A percentile compares a stretch with the other conserved stretches of the same genome.
These are phyloP conservation scores for Spermophilus dauricus DNA, from an alignment of 2,113 vertebrate genomes.

Conservation along the genomic window DNA sequence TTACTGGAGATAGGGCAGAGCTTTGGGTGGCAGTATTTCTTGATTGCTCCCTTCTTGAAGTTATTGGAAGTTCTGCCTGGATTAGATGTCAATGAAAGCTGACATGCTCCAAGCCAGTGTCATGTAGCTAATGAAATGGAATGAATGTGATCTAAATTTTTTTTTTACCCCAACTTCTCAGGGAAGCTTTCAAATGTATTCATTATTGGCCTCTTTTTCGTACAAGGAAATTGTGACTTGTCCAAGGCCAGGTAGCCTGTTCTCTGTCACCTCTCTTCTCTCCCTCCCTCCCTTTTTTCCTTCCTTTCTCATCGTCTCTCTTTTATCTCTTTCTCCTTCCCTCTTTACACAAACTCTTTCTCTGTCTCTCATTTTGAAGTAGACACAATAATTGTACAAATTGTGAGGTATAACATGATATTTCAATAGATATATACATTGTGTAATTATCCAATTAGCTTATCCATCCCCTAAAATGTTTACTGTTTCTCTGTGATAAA, in stretches of 20 bases:
- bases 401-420: neutral
- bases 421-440: neutral
- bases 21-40: neutral
- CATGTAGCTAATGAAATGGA: neutral
- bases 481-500: neutral
- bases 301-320: neutral
- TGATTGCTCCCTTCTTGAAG: neutral
- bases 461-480: neutral
- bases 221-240: neutral
- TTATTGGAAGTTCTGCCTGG: neutral
- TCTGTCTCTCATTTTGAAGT: neutral
- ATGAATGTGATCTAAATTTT: neutral
- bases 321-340: neutral
- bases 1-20: too few species aligned
- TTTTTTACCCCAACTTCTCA: neutral
- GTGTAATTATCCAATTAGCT: neutral
- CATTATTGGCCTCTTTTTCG: neutral
- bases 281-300: neutral
- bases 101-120: rapidly evolving
- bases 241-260: neutral
- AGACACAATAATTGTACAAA: neutral
- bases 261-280: neutral
- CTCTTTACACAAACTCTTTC: neutral
- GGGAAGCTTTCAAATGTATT: neutral
- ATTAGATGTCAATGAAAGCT: neutral